Percentiles rank a stretch among this genome's conserved stretches.
Evolutionary conservation across 1,140 invertebrate genomes (phyloP).

Genomic region (Macrobrachium nipponense): DNA sequence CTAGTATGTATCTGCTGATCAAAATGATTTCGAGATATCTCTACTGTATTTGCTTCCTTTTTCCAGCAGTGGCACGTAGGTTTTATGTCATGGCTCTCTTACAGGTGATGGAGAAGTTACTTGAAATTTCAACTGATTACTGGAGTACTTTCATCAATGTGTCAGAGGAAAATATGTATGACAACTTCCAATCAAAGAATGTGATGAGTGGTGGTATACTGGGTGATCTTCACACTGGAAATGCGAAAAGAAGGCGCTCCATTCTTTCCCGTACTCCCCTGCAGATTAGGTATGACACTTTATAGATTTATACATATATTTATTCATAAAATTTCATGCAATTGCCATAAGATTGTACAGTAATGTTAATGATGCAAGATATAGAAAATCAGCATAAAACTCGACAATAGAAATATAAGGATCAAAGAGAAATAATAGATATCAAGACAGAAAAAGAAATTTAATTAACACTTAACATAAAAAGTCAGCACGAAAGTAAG

Average conservation of each 20-base stretch:
- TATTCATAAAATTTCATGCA: too few species aligned
- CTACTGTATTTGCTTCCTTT: background rate
- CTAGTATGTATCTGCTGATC: too few species aligned
- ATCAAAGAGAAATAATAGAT: too few species aligned
- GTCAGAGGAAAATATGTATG: slow-evolving; percentile 48
- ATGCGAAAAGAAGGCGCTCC: slow-evolving; percentile 21
- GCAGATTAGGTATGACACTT: slow-evolving; percentile 16
- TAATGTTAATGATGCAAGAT: too few species aligned
- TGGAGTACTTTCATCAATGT: slow-evolving; percentile 74
- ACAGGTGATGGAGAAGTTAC: slow-evolving; percentile 77
- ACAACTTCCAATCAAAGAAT: background rate
- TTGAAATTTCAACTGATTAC: slow-evolving; percentile 77
- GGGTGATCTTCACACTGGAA: slow-evolving; percentile 25
- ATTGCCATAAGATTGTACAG: too few species aligned
- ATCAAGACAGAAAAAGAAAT: too few species aligned
- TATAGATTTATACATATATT: too few species aligned
- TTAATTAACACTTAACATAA: too few species aligned
- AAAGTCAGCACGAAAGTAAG: too few species aligned
- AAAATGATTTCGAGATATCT: background rate
- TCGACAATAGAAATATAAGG: too few species aligned
- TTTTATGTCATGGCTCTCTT: slow-evolving; percentile 45
- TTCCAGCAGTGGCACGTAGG: slow-evolving; percentile 10
- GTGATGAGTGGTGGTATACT: slow-evolving; percentile 25
- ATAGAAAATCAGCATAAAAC: too few species aligned
- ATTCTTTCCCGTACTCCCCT: slow-evolving; percentile 42